A percentile compares a stretch with the other conserved stretches of the same genome.
Evolutionary conservation across 2,888 invertebrate genomes (phyloP).

Genomic region (Taenaris catops): DNA sequence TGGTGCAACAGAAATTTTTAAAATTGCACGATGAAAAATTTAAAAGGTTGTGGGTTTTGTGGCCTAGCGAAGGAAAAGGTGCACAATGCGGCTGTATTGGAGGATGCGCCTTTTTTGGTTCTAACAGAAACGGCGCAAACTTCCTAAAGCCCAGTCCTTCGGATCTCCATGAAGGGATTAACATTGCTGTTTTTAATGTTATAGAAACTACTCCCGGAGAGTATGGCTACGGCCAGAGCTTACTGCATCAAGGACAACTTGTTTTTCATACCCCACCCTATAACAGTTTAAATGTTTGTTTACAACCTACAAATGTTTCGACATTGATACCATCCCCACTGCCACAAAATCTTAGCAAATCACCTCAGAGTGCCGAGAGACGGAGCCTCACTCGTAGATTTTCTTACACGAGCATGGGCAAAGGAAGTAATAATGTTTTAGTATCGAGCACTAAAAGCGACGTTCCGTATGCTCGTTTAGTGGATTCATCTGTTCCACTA

Average conservation of each 20-base stretch:
- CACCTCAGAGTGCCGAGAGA: conserved; percentile 60
- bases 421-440: conserved; percentile 62
- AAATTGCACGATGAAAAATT: conserved; percentile 91
- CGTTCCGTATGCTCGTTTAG: conserved; percentile 89
- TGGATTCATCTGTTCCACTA: conserved; percentile 82
- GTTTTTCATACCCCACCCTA: conserved; percentile 96
- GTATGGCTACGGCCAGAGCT: conserved; percentile 96
- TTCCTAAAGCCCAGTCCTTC: conserved; percentile 93
- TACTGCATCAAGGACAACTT: conserved; percentile 91
- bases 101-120: conserved; percentile 96
- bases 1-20: conserved; percentile 90
- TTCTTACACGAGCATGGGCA: conserved; percentile 68
- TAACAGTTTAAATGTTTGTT: conserved; percentile 86
- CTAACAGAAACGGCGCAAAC: conserved; percentile 91
- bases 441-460: conserved; percentile 78
- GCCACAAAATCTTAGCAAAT: conserved; percentile 58
- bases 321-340: conserved; percentile 64
- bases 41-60: conserved; percentile 96
- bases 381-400: conserved; percentile 67
- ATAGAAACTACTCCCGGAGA: conserved; percentile 87
- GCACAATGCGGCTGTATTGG: conserved; percentile 97
- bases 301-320: conserved; percentile 82
- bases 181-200: conserved; percentile 88
- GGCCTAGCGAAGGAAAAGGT: conserved; percentile 87
- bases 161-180: conserved; percentile 90